These are phyloP conservation scores for Apeltes quadracus DNA, from an alignment of 2,113 vertebrate genomes.

Conservation along the genomic window DNA sequence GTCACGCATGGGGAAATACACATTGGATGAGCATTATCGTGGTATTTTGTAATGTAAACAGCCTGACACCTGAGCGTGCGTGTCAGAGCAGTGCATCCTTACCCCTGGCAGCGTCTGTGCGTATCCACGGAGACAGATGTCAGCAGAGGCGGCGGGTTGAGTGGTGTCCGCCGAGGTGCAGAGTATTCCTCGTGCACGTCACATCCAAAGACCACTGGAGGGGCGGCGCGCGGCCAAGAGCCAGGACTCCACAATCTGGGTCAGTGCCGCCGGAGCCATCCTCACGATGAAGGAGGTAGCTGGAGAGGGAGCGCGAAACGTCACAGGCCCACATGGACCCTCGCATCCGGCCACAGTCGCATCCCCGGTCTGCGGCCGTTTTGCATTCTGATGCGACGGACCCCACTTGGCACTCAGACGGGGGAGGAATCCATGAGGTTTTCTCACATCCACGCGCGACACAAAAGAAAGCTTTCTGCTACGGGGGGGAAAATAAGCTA, in stretches of 20 bases:
- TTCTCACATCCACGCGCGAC: conserved; percentile 43
- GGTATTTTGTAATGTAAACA: conserved; percentile 3
- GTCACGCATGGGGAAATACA: neutral
- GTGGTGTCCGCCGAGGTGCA: conserved; percentile 6
- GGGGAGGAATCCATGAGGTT: conserved; percentile 50
- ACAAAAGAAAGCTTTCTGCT: conserved; percentile 7
- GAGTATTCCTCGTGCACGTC: conserved; percentile 41
- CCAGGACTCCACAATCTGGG: conserved; percentile 55
- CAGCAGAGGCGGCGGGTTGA: conserved; percentile 49
- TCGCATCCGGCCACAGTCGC: conserved; percentile 37
- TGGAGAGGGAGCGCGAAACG: conserved; percentile 6
- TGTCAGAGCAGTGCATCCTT: conserved; percentile 46
- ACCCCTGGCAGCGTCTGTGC: conserved; percentile 48
- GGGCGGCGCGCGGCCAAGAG: conserved; percentile 4
- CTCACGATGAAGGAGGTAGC: conserved; percentile 7
- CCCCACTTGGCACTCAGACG: conserved; percentile 29
- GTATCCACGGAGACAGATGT: conserved; percentile 56
- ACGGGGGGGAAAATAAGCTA: neutral
- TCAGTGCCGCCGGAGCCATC: conserved; percentile 53
- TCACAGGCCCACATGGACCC: conserved; percentile 59
- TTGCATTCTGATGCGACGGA: conserved; percentile 35
- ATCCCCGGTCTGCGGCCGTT: conserved; percentile 42
- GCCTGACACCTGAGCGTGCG: conserved; percentile 19
- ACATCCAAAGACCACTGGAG: conserved; percentile 26
- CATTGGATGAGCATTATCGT: neutral